Evolutionary conservation across 2,797 vertebrate genomes (phyloP), one percentile per base, ranked within the genome.

Genomic region (Scarus forsteni): DNA sequence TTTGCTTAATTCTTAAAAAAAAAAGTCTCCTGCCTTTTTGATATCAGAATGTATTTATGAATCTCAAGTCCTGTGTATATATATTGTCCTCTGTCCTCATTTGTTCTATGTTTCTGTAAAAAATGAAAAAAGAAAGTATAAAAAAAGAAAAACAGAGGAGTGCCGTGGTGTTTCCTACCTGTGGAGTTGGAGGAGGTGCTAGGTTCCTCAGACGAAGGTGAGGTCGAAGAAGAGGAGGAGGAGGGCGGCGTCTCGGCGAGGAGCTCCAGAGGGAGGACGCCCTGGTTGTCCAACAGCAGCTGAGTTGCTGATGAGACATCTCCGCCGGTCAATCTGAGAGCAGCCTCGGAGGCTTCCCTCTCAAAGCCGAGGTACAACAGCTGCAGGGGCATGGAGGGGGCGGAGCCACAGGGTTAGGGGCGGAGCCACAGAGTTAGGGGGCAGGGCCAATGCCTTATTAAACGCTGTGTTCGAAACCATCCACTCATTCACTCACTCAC

Each of bases 341-440:
- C 96, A 0, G 92, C 88, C 34, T 94, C 89, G 0, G 95, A 94
- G 0, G 84, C 80, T 1, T 81, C 90, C 1, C 70, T 60, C 40
- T 95, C 92, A 16, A 98, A 99, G 3, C 97, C 97, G 34, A 54
- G 35, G 35, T 96, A 98, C 18, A 93, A 49, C 84, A 99, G 75
- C 97, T 99, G 67, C 36, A 66, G 6, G 69, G 16, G 60, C 34
- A 75, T 10, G 34, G 5, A 42, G 8, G 10, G 43, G 27, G 50
- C 5, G 50, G 50, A 9, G 46, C 46, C 8, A 48, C 46, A 16
- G 46, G 18, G 9, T 18, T 16, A 48, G n/a, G 7, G 3, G 15
- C 5, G 50, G 50, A 9, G 46, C 46, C 8, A 48, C 46, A 16
- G 46, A 48, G 9, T 18, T 16, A 48, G n/a, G 7, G 3, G 15